phyloP scores from a whole-genome alignment of 2,113 vertebrate genomes.

The Marcusenius ussheri region DNA sequence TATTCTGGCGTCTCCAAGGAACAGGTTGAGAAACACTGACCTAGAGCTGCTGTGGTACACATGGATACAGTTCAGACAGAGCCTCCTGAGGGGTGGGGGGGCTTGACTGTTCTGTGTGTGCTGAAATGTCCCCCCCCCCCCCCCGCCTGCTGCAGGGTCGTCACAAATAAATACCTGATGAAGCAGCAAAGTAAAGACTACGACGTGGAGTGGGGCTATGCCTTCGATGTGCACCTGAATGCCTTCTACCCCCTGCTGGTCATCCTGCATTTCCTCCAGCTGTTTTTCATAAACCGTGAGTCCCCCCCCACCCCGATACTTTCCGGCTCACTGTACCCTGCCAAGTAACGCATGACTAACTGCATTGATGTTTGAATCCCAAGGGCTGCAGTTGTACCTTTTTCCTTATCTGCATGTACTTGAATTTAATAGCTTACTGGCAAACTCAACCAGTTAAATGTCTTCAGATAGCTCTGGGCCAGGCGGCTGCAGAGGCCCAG shows the following conservation, averaged over 20 bases:
- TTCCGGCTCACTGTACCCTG: background rate
- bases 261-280: conserved; percentile 92
- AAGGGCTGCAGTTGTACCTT: background rate
- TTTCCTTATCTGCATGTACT: background rate
- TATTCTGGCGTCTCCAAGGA: background rate
- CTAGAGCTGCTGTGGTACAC: background rate
- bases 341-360: background rate
- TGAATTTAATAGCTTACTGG: background rate
- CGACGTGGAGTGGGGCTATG: conserved; percentile 97
- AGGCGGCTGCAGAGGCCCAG: background rate
- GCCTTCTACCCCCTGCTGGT: conserved; percentile 94
- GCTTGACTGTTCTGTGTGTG: background rate
- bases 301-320: conserved; percentile 14
- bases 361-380: background rate
- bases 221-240: conserved; percentile 94
- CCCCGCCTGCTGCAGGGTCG: conserved; percentile 59
- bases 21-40: background rate
- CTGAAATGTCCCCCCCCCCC: background rate
- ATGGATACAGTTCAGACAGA: background rate
- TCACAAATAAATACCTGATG: conserved; percentile 88
- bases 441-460: background rate
- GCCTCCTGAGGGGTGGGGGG: background rate
- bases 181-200: conserved; percentile 78
- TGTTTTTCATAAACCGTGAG: conserved; percentile 98
- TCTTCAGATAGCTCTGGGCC: background rate